Base-by-base conservation (phyloP, 2,888 invertebrate genomes). In the Torymus aiolomorphi region DNA sequence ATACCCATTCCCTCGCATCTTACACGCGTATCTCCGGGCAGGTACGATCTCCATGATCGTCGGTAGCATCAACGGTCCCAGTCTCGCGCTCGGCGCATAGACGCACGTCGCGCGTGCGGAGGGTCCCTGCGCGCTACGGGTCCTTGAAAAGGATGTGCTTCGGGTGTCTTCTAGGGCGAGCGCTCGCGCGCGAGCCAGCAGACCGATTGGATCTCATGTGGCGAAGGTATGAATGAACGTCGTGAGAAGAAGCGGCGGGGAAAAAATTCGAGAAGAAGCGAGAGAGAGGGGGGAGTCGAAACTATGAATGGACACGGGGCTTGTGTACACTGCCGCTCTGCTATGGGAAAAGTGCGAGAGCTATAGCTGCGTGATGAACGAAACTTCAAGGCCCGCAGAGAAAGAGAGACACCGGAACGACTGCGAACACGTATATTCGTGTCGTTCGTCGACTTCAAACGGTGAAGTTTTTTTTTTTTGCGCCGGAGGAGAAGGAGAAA, bases 151-250 rank as follows among this genome's bases (percentile, higher is more conserved):
- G 83, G 84, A 84, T 83, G 82, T 82, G 65, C 63, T 63, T 73
- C 65, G 74, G 61, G n/a, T 4, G 61, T 81, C 77, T 80, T 71
- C 69, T 75, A 82, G 12, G 20, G n/a, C 31, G n/a, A 24, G 65
- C 14, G 31, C 65, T 63, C 51, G 83, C 63, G 57, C 14, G 42
- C 69, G 42, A 54, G 51, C 14, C 76, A 76, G 80, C 76, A 63
- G 80, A 65, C 77, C 77, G 87, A 88, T 88, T 84, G 83, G 85
- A 86, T 87, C 88, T 87, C 86, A 87, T 83, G 84, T 83, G 83
- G 85, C 84, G 84, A 75, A 85, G 86, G 85, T 86, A 88, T 88
- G 88, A 88, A 88, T 88, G 88, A 88, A 85, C 87, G 79, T 74
- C 65, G 86, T 88, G 88, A 88, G 87, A 88, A 88, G 87, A 84